These are phyloP conservation scores for Podarcis cretensis DNA, from an alignment of 2,113 vertebrate species.

Conservation along the genomic window DNA sequence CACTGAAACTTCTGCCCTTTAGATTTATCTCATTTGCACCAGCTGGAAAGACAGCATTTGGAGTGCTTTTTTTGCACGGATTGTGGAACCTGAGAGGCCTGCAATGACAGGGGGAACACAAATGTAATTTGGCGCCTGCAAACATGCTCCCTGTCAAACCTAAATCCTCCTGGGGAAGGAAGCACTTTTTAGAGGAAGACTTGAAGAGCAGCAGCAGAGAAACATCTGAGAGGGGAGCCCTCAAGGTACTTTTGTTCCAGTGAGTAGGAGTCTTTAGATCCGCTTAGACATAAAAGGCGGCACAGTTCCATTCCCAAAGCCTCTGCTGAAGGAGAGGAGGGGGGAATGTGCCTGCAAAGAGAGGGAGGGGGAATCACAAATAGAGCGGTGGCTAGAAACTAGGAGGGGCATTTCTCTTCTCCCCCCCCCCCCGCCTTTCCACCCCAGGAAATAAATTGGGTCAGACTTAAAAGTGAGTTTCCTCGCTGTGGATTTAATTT, in stretches of 20 bases:
- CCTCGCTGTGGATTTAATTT: constrained; percentile 65
- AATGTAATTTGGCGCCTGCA: accelerated
- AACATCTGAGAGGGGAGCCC: constrained; percentile 57
- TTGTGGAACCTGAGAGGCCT: neutral
- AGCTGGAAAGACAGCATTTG: accelerated
- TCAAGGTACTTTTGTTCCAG: constrained; percentile 53
- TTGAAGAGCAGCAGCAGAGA: constrained; percentile 47
- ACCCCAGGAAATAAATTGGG: constrained; percentile 50
- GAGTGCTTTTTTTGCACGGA: accelerated
- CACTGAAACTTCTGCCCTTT: neutral
- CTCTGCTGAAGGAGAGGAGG: neutral
- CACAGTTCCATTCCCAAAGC: constrained; percentile 35
- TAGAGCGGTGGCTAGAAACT: constrained; percentile 42
- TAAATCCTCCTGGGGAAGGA: neutral
- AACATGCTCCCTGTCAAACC: neutral
- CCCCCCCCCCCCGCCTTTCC: neutral
- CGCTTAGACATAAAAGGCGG: constrained; percentile 42
- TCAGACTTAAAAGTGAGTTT: constrained; percentile 66
- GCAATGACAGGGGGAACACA: accelerated
- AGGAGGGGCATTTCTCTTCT: constrained; percentile 36
- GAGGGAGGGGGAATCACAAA: constrained; percentile 29
- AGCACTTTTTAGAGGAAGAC: constrained; percentile 15
- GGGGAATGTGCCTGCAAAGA: constrained; percentile 29
- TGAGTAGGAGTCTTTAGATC: constrained; percentile 47
- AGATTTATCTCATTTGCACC: accelerated